Conservation (phyloP, 2,888 invertebrate genomes). For the Orthosia cruda region DNA sequence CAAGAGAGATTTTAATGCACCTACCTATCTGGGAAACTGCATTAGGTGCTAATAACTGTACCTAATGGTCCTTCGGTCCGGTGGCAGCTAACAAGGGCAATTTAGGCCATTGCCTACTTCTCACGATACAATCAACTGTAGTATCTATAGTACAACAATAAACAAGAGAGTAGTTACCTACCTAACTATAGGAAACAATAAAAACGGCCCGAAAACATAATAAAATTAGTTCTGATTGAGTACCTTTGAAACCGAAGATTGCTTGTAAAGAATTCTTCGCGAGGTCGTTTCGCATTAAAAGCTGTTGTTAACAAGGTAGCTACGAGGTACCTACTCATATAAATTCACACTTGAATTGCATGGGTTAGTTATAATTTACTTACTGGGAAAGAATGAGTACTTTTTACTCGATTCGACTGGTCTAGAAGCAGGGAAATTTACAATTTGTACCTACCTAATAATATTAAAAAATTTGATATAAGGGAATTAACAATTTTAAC, state of each 20-base stretch:
- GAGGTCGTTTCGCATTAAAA: slow-evolving; percentile 14
- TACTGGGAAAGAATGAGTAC: no score
- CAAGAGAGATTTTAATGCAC: background rate
- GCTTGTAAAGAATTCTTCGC: slow-evolving; percentile 34
- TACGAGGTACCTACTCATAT: background rate
- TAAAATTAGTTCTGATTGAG: slow-evolving; percentile 66
- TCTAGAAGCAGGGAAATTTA: no score
- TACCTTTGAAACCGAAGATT: slow-evolving; percentile 23
- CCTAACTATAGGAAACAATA: slow-evolving; percentile 26
- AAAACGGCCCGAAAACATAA: slow-evolving; percentile 40
- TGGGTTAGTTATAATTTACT: background rate
- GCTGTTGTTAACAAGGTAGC: background rate
- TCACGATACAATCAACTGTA: slow-evolving; percentile 19
- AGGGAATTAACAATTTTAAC: background rate
- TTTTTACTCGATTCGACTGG: no score
- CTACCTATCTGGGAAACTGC: slow-evolving; percentile 10
- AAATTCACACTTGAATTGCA: background rate
- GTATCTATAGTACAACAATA: slow-evolving; percentile 14
- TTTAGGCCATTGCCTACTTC: slow-evolving; percentile 8
- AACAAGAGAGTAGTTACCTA: slow-evolving; percentile 8
- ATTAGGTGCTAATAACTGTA: slow-evolving; percentile 2
- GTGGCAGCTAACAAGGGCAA: background rate
- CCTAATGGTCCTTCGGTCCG: background rate
- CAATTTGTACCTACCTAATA: no score
- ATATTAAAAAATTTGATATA: background rate